Base-by-base conservation (phyloP, 2,888 invertebrate genomes). In the Pterobdella sp. region DNA sequence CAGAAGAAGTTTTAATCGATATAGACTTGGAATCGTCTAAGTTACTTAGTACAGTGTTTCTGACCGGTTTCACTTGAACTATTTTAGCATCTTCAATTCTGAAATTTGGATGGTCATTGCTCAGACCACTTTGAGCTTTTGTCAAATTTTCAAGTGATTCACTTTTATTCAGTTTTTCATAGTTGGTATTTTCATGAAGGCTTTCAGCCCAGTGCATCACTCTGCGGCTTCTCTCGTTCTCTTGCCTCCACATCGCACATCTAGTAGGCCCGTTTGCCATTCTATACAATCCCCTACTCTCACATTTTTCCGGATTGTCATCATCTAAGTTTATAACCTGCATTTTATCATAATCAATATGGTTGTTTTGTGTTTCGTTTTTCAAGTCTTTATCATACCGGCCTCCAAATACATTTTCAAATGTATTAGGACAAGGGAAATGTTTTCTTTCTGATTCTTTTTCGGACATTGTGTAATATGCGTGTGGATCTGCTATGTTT, bases 351-450 rank as follows among this genome's bases (percentile, higher is more conserved):
- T 65, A 35, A 14, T 65, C 35, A 34, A 65, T 65, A 14, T 31
- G 65, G 35, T 65, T 65, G 35, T 65, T 65, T 14, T 65, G 32
- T 29, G 65, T 34, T 34, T 34, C 35, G 32, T 65, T 65, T 18
- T 31, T n/a, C n/a, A 35, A 18, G n/a, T 7, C 26, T 14, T 31
- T 7, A 4, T 34, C 63, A 52, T 35, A 71, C 10, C 71, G 52
- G 63, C 60, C 63, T 32, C 71, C 71, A 35, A 71, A 71, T 1
- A 71, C 56, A 36, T 71, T 71, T n/a, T 71, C 35, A 34, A 60
- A 71, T n/a, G 71, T 71, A 29, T 63, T 37, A 4, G 65, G 22
- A 3, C 4, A 3, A 7, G 4, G 14, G n/a, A 26, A 3, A 3
- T 22, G 4, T 3, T 26, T 22, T 56, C n/a, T 32, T 65, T 35